Evolutionary conservation across 2,888 invertebrate genomes (phyloP).

Genomic region (Zelleria hepariella): DNA sequence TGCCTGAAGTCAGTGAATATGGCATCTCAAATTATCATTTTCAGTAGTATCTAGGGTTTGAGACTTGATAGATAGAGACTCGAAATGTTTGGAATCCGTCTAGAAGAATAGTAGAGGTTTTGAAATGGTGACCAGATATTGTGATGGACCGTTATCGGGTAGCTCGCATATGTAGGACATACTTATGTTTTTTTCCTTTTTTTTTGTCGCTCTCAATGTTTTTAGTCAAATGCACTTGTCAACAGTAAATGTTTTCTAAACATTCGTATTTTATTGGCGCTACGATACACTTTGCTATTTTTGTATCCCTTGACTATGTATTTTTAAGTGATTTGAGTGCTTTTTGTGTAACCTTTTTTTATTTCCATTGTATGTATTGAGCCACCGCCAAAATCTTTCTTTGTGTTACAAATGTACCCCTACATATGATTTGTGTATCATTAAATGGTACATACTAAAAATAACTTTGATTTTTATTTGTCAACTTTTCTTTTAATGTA

Average conservation of each 20-base stretch:
- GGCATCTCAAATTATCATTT: too few relatives aligned
- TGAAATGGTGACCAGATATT: too few relatives aligned
- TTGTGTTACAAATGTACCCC: too few relatives aligned
- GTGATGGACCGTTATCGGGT: not conserved
- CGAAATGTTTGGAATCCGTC: too few relatives aligned
- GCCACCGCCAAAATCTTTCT: not conserved
- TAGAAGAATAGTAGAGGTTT: too few relatives aligned
- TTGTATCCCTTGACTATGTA: not conserved
- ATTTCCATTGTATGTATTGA: not conserved
- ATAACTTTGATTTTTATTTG: constrained; percentile 10
- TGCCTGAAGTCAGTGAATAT: too few relatives aligned
- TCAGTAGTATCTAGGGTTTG: too few relatives aligned
- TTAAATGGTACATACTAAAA: constrained; percentile 10
- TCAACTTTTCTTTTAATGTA: too few relatives aligned
- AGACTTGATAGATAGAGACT: too few relatives aligned
- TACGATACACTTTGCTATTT: not conserved
- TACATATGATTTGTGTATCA: not conserved
- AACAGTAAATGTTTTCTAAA: too few relatives aligned
- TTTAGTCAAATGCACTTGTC: too few relatives aligned
- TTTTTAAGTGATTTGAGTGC: not conserved
- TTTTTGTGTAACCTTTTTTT: not conserved
- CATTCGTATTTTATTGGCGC: not conserved
- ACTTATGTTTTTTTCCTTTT: not conserved
- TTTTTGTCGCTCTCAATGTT: too few relatives aligned
- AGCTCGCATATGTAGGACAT: not conserved